Percentiles rank a stretch among this genome's conserved stretches.
Conservation (phyloP, 2,888 invertebrate species). For the Callosobruchus maculatus region DNA sequence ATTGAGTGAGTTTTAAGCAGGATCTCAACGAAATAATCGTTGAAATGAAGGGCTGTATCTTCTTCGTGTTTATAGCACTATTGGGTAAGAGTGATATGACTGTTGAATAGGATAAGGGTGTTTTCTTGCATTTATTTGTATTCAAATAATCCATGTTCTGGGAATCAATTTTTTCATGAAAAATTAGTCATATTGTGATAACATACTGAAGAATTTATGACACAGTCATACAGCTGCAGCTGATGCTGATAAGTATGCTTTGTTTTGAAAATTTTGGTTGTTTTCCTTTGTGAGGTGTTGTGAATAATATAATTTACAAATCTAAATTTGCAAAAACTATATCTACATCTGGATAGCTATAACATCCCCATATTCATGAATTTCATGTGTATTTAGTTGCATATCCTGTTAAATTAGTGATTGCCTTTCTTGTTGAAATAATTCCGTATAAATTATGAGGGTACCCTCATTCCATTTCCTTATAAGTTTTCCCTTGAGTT, state of each 20-base stretch:
- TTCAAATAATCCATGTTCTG: not conserved
- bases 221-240: not conserved
- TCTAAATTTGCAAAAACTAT: too few relatives aligned
- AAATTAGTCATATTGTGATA: not conserved
- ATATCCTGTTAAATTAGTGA: not conserved
- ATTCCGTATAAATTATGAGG: too few relatives aligned
- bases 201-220: not conserved
- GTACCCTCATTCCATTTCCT: not conserved
- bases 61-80: slow-evolving; percentile 22
- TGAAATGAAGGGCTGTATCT: slow-evolving; percentile 27
- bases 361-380: too few relatives aligned
- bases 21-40: not conserved
- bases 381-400: not conserved
- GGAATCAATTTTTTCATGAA: not conserved
- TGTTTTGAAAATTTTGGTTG: too few relatives aligned
- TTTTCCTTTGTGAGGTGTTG: too few relatives aligned
- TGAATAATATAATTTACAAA: too few relatives aligned
- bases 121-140: not conserved
- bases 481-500: not conserved
- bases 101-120: not conserved
- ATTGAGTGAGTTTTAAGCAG: not conserved
- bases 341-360: too few relatives aligned
- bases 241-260: not conserved
- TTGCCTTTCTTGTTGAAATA: too few relatives aligned
- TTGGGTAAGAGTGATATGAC: slow-evolving; percentile 21